Base-by-base conservation (phyloP, 2,888 invertebrate genomes). In the Pollenia griseotomentosa region DNA sequence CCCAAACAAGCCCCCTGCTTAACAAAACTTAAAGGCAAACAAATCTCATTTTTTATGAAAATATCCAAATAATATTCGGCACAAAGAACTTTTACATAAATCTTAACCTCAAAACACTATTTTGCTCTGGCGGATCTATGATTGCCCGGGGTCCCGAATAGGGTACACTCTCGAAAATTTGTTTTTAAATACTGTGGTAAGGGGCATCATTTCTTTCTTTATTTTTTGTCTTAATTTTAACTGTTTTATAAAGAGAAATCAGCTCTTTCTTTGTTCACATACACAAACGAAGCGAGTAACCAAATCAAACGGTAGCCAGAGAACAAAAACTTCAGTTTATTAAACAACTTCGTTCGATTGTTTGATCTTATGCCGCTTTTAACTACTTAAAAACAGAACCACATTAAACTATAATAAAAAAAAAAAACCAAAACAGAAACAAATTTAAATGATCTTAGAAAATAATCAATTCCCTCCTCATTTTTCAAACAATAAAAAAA, bases 271-370 rank as follows among this genome's bases (percentile, higher is more conserved):
- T 44, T 55, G 53, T 14, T 61, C 33, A 66, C 78, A 46, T 16
- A 57, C 8, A 57, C 53, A 66, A 42, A 61, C n/a, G 16, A 14
- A 23, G 40, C 61, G n/a, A 42, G n/a, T 65, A 61, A 75, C 61
- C 71, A 83, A 68, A 78, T 23, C 23, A 77, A 87, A 84, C 87
- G 68, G 87, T 87, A 87, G 87, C 81, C 51, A 73, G 55, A 61
- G 44, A 61, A 63, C 33, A 70, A 51, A 57, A 57, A 14, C 40
- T 70, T 81, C 14, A 74, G 68, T 73, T 68, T 81, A 68, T 74
- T 81, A 68, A 83, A 73, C 71, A 79, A 61, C 42, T 16, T 19
- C 48, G 19, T 8, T 33, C 14, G 19, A n/a, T 70, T 16, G 53
- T 74, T 74, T 82, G 87, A 84, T 70, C 74, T 65, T 1, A 55